phyloP scores from a whole-genome alignment of 1,140 invertebrate species.

The Calliphora vicina region DNA sequence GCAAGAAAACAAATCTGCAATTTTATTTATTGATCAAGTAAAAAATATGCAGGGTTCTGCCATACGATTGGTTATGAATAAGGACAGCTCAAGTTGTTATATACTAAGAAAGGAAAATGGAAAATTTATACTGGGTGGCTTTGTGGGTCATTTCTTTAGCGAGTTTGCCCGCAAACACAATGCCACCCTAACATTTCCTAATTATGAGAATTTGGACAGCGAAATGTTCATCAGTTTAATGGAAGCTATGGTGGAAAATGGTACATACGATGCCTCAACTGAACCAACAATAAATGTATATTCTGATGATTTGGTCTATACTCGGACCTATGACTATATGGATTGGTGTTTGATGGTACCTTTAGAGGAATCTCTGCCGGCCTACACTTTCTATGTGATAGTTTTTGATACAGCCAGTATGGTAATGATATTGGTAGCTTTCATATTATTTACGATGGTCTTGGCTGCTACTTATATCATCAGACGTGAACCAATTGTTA shows the following conservation, averaged over 20 bases:
- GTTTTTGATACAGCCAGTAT: background rate
- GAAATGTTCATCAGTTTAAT: background rate
- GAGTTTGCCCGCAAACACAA: constrained; percentile 4
- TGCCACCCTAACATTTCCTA: constrained; percentile 1
- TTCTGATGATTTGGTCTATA: background rate
- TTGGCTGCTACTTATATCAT: background rate
- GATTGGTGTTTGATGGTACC: constrained; percentile 32
- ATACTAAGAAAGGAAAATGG: background rate
- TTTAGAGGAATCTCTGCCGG: background rate
- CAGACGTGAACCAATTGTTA: background rate
- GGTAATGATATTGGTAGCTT: background rate
- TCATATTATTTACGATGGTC: background rate
- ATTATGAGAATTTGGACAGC: background rate
- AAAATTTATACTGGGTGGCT: background rate
- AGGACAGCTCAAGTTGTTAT: background rate
- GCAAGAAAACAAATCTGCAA: background rate
- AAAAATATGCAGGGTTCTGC: background rate
- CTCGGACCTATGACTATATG: background rate
- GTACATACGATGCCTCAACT: background rate
- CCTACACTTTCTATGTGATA: background rate
- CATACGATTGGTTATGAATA: background rate
- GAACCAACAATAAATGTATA: background rate
- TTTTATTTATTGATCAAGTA: background rate
- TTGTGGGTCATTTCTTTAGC: background rate
- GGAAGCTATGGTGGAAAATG: background rate